Percentiles rank a stretch among this genome's conserved stretches.
Conservation (phyloP, 2,797 vertebrate genomes). For the Sebastes iracundus region DNA sequence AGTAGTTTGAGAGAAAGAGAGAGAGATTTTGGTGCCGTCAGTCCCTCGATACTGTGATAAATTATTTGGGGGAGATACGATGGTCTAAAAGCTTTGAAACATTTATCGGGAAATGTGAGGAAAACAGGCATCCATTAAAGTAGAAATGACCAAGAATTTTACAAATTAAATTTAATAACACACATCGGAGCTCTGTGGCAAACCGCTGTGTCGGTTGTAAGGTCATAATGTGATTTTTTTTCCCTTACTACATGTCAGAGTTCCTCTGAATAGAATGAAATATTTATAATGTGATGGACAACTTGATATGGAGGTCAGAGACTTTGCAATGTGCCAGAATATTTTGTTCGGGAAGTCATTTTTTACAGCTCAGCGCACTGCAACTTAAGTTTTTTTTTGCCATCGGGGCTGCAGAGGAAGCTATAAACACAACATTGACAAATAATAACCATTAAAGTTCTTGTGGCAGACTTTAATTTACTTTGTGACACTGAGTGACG, state of each 20-base stretch:
- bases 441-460: not conserved
- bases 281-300: constrained; percentile 11
- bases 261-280: constrained; percentile 2
- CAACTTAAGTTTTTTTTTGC: not conserved
- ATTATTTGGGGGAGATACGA: constrained; percentile 45
- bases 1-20: not conserved
- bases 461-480: not conserved
- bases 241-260: not conserved
- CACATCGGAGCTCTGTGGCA: not conserved
- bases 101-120: constrained; percentile 8
- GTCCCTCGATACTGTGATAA: constrained; percentile 42
- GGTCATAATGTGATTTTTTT: not conserved
- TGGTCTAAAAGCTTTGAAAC: constrained; percentile 39
- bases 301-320: constrained; percentile 16
- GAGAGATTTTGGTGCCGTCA: constrained; percentile 18
- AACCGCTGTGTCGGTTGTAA: not conserved
- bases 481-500: not conserved
- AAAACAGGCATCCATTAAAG: constrained; percentile 16
- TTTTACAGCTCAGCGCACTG: not conserved
- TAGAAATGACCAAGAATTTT: not conserved
- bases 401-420: not conserved
- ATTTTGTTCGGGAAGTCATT: not conserved
- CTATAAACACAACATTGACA: not conserved
- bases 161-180: not conserved
- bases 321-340: not conserved